phyloP scores from a whole-genome alignment of 2,888 invertebrate species.

The Mythimna pallens region DNA sequence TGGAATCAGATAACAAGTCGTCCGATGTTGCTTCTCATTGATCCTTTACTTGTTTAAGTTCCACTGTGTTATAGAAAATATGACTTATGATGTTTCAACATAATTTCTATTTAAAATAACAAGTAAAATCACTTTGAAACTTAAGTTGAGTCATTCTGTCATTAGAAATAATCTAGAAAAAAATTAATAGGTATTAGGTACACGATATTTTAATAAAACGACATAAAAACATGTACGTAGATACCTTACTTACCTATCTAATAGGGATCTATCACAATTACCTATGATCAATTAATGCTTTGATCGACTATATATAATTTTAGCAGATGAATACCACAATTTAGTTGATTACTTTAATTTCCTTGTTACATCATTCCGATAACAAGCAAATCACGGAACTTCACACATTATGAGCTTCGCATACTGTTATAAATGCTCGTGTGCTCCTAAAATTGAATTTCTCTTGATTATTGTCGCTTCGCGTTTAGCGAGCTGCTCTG shows the following conservation, averaged over 20 bases:
- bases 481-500: conserved; percentile 44
- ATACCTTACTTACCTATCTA: background rate
- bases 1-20: background rate
- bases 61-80: background rate
- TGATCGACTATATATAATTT: background rate
- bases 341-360: conserved; percentile 10
- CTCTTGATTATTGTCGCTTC: conserved; percentile 26
- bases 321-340: background rate
- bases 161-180: background rate
- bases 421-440: background rate
- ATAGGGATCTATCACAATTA: too few species aligned
- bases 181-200: background rate
- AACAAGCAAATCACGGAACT: conserved; percentile 4
- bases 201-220: background rate
- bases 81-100: background rate
- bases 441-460: conserved; percentile 46
- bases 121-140: background rate
- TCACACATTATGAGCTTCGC: background rate
- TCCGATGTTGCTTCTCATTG: conserved; percentile 7
- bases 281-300: too few species aligned
- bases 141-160: background rate
- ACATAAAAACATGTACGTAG: background rate
- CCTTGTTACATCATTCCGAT: conserved; percentile 16
- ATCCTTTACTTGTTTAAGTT: conserved; percentile 4
- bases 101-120: background rate